Conservation (phyloP, 2,797 vertebrate genomes). For the Aeoliscus strigatus region DNA sequence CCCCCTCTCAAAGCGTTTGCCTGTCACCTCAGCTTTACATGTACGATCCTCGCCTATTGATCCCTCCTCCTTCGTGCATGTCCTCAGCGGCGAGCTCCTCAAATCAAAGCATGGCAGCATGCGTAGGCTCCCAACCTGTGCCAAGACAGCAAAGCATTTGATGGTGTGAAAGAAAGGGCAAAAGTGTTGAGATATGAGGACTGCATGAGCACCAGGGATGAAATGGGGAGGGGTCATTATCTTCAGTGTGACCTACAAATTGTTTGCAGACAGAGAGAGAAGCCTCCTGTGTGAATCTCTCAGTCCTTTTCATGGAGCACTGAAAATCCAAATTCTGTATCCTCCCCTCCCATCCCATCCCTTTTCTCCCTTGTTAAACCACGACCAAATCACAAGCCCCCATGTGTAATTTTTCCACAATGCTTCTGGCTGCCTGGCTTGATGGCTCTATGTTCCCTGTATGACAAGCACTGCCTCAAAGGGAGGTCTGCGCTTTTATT, state of each 20-base stretch:
- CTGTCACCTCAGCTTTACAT: conserved; percentile 74
- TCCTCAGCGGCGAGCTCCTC: conserved; percentile 59
- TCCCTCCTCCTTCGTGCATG: conserved; percentile 58
- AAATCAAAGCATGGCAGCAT: conserved; percentile 55
- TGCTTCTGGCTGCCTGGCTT: conserved; percentile 65
- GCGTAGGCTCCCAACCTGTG: conserved; percentile 53
- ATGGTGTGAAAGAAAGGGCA: conserved; percentile 42
- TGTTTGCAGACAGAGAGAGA: conserved; percentile 57
- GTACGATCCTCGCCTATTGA: conserved; percentile 71
- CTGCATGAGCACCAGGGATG: conserved; percentile 36
- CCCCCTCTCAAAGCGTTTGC: conserved; percentile 68
- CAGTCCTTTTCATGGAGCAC: conserved; percentile 39
- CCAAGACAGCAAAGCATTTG: conserved; percentile 58
- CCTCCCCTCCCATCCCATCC: conserved; percentile 22
- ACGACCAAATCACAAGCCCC: conserved; percentile 67
- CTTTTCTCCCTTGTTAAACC: conserved; percentile 58
- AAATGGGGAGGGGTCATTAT: conserved; percentile 55
- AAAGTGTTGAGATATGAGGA: conserved; percentile 26
- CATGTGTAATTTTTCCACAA: conserved; percentile 68
- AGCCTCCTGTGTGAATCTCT: conserved; percentile 44
- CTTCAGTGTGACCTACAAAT: conserved; percentile 61
- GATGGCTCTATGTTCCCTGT: conserved; percentile 73
- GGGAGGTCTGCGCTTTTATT: conserved; percentile 67
- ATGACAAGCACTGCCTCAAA: conserved; percentile 65
- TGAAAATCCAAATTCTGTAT: conserved; percentile 62